phyloP scores from a whole-genome alignment of 92 coral and sea anemone species.

The Zoanthus gigantus region DNA sequence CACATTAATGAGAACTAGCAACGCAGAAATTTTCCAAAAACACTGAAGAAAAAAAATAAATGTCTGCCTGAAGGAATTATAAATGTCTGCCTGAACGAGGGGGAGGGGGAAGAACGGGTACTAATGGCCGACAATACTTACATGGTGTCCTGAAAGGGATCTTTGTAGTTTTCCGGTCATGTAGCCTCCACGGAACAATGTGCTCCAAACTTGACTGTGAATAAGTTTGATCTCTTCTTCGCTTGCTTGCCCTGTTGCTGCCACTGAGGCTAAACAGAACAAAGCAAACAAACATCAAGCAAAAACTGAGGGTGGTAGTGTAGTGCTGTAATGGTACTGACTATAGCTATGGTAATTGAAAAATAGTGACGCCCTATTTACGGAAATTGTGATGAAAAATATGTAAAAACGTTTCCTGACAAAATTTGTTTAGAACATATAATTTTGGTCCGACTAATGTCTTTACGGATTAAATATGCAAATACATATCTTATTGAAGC shows the following conservation, averaged over 20 bases:
- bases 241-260: slow-evolving; percentile 68
- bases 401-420: too few species aligned
- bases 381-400: too few species aligned
- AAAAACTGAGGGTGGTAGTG: neutral
- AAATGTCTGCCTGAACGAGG: too few species aligned
- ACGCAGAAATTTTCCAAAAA: too few species aligned
- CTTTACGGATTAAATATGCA: too few species aligned
- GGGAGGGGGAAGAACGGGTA: neutral
- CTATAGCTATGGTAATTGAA: neutral
- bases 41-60: too few species aligned
- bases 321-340: neutral
- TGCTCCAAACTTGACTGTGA: slow-evolving; percentile 96
- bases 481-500: too few species aligned
- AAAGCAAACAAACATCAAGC: neutral
- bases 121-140: slow-evolving; percentile 41
- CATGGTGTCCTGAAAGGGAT: slow-evolving; percentile 96
- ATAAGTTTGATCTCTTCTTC: slow-evolving; percentile 88
- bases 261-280: slow-evolving; percentile 69
- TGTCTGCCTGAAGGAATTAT: too few species aligned
- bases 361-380: neutral
- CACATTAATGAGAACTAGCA: too few species aligned
- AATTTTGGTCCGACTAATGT: too few species aligned
- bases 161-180: slow-evolving; percentile 96
- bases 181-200: slow-evolving; percentile 96
- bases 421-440: too few species aligned